Conservation (phyloP, 2,113 vertebrate species). For the Phoxinus phoxinus region DNA sequence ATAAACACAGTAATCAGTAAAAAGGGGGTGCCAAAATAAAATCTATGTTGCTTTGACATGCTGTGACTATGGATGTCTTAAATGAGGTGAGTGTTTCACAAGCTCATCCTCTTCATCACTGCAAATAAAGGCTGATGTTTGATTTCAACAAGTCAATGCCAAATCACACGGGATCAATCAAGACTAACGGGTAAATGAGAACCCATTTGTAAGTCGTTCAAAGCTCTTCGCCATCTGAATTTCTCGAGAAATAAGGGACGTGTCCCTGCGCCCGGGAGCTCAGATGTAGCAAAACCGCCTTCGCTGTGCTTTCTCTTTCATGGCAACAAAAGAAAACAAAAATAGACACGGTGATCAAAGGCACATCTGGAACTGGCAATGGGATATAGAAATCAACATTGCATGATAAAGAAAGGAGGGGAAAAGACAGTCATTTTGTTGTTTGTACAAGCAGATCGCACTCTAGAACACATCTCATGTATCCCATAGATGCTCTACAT, state of each 20-base stretch:
- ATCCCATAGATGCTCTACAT: constrained; percentile 66
- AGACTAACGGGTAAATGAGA: constrained; percentile 52
- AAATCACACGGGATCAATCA: constrained; percentile 44
- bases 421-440: constrained; percentile 56
- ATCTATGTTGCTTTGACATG: constrained; percentile 62
- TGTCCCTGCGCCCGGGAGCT: constrained; percentile 27
- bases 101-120: constrained; percentile 60
- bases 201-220: constrained; percentile 58
- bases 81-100: constrained; percentile 56
- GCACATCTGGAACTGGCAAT: constrained; percentile 67
- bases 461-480: constrained; percentile 15
- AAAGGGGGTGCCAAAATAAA: constrained; percentile 56
- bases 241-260: neutral
- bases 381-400: constrained; percentile 69
- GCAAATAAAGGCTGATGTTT: constrained; percentile 55
- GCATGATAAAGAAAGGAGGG: constrained; percentile 7
- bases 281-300: constrained; percentile 49
- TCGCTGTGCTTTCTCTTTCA: constrained; percentile 63
- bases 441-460: constrained; percentile 64
- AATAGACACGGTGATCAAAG: constrained; percentile 76
- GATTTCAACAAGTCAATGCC: constrained; percentile 53
- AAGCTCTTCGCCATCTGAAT: constrained; percentile 53
- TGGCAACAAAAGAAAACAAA: constrained; percentile 71
- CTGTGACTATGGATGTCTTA: constrained; percentile 62
- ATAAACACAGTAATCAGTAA: constrained; percentile 65